Percentiles rank a stretch among this genome's conserved stretches.
Conservation (phyloP, 1,140 invertebrate species). For the Drosophila tani region DNA sequence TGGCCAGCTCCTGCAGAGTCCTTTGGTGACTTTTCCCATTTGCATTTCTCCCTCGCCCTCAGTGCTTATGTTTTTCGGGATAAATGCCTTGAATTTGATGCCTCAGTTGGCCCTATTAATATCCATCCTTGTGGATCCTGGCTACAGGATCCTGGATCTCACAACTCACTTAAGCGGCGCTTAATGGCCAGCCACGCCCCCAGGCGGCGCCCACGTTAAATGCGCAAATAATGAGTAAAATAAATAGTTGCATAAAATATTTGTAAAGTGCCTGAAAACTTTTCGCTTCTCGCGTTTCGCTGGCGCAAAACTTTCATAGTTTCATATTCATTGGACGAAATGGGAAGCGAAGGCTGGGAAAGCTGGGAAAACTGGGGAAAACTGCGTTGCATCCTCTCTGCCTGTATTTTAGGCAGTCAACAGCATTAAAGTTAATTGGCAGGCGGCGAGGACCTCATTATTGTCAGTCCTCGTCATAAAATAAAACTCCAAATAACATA, state of each 20-base stretch:
- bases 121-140: conserved; percentile 13
- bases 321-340: conserved; percentile 61
- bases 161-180: conserved; percentile 42
- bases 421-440: conserved; percentile 62
- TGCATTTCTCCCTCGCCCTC: conserved; percentile 14
- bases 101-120: conserved; percentile 34
- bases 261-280: conserved; percentile 65
- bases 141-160: background rate
- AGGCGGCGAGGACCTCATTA: conserved; percentile 14
- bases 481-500: background rate
- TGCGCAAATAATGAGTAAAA: conserved; percentile 69
- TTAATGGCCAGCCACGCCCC: conserved; percentile 43
- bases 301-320: conserved; percentile 62
- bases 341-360: background rate
- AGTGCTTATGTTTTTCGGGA: conserved; percentile 24
- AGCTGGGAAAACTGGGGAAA: background rate
- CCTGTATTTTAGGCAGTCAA: conserved; percentile 33
- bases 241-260: conserved; percentile 70
- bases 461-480: conserved; percentile 1
- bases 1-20: conserved; percentile 3
- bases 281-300: conserved; percentile 42
- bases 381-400: background rate
- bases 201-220: conserved; percentile 40
- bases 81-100: conserved; percentile 49
- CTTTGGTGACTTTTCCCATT: conserved; percentile 33